phyloP scores from a whole-genome alignment of 2,113 vertebrate genomes.

The Neopipo cinnamomea region DNA sequence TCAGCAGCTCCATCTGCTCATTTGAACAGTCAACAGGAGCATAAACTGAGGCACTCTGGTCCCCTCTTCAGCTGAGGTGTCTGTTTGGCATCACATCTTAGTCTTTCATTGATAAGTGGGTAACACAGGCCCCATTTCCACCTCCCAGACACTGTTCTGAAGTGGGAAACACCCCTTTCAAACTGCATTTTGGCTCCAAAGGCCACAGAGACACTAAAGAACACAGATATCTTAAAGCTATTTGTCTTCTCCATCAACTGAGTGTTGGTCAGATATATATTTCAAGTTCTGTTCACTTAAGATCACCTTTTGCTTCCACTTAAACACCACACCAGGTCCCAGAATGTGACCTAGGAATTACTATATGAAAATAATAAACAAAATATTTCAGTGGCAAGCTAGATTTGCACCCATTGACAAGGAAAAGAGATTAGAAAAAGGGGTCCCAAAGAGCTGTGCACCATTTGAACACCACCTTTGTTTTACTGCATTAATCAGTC shows the following conservation, averaged over 20 bases:
- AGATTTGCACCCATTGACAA: too few species aligned
- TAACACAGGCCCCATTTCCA: not conserved
- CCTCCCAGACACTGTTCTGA: not conserved
- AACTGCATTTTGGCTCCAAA: not conserved
- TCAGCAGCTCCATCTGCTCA: not conserved
- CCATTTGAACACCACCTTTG: not conserved
- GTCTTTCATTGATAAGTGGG: not conserved
- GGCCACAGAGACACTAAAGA: not conserved
- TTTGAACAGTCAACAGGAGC: not conserved
- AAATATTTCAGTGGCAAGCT: rapidly evolving
- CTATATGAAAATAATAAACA: rapidly evolving
- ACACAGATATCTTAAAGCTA: not conserved
- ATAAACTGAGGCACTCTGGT: not conserved
- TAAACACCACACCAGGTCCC: not conserved
- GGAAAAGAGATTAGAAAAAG: not conserved
- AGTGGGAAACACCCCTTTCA: not conserved
- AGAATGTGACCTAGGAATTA: not conserved
- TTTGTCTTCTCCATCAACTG: not conserved
- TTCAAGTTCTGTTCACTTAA: not conserved
- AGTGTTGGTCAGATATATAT: not conserved
- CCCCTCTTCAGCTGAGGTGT: not conserved
- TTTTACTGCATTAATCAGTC: not conserved
- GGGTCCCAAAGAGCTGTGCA: not conserved
- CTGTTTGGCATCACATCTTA: not conserved
- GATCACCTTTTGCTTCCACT: not conserved